Evolutionary conservation across 2,888 invertebrate species (phyloP).

Genomic region (Cheilosia pagana): DNA sequence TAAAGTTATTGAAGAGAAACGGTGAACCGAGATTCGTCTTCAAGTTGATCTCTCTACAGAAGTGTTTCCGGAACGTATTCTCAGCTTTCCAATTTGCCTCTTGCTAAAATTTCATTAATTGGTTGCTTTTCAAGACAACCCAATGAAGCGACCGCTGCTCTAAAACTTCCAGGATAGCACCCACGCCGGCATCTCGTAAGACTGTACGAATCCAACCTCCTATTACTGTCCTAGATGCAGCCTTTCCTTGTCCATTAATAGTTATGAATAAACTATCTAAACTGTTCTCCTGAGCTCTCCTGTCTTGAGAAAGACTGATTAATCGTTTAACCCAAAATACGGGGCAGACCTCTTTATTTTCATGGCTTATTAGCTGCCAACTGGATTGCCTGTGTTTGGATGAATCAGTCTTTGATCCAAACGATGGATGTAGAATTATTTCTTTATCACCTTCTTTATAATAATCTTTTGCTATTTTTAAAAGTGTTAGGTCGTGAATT

Average conservation of each 20-base stretch:
- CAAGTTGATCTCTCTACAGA: too few species aligned
- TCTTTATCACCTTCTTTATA: slow-evolving; percentile 1
- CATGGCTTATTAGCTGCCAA: slow-evolving; percentile 15
- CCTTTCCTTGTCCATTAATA: not conserved
- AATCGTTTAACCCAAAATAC: slow-evolving; percentile 6
- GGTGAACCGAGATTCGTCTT: too few species aligned
- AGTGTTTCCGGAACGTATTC: too few species aligned
- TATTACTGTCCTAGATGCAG: too few species aligned
- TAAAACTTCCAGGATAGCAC: too few species aligned
- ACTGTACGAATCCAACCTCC: too few species aligned
- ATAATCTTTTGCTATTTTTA: slow-evolving; percentile 5
- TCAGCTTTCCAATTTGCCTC: too few species aligned
- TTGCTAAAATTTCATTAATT: too few species aligned
- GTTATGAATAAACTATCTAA: slow-evolving; percentile 23
- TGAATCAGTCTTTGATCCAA: slow-evolving; percentile 34
- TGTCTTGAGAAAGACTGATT: slow-evolving; percentile 4
- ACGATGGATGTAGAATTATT: slow-evolving; percentile 31
- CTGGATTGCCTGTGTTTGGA: slow-evolving; percentile 22
- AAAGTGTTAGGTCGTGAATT: slow-evolving; percentile 39
- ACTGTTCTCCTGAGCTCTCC: slow-evolving; percentile 1
- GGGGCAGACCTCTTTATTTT: too few species aligned
- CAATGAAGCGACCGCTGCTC: too few species aligned
- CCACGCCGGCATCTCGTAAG: too few species aligned
- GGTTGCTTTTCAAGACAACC: slow-evolving; percentile 14
- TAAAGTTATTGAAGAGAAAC: too few species aligned